Evolutionary conservation across 2,113 vertebrate species (phyloP).

Genomic region (Callipepla californica): DNA sequence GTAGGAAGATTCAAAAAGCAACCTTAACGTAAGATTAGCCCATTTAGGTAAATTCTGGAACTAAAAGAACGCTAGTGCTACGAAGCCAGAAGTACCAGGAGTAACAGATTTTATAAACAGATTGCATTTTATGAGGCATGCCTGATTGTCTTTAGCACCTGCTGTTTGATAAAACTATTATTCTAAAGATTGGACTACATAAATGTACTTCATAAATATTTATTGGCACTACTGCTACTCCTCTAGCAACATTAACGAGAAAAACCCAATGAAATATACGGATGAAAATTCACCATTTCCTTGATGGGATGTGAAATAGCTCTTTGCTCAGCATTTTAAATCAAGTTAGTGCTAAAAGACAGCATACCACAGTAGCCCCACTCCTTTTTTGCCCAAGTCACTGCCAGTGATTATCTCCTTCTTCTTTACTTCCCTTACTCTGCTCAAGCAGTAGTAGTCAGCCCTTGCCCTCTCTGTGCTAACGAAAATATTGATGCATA

Average conservation of each 20-base stretch:
- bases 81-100: not conserved
- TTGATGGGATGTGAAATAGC: not conserved
- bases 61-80: not conserved
- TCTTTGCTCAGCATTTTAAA: not conserved
- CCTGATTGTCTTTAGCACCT: not conserved
- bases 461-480: too few species aligned
- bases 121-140: not conserved
- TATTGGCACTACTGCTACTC: not conserved
- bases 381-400: not conserved
- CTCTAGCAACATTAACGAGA: not conserved
- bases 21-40: not conserved
- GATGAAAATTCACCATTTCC: not conserved
- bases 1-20: not conserved
- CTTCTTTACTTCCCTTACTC: accelerated
- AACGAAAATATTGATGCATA: not conserved
- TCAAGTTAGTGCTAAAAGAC: not conserved
- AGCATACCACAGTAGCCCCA: accelerated
- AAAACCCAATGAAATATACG: not conserved
- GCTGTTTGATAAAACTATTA: not conserved
- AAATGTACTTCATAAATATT: not conserved
- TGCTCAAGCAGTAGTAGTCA: not conserved
- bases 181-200: not conserved
- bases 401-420: not conserved
- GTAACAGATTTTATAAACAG: not conserved
- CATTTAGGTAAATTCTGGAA: not conserved